Evolutionary conservation across 53 echinoderm and acorn worm genomes (phyloP), one percentile per base, ranked within the genome.

Genomic region (Patiria pectinifera): DNA sequence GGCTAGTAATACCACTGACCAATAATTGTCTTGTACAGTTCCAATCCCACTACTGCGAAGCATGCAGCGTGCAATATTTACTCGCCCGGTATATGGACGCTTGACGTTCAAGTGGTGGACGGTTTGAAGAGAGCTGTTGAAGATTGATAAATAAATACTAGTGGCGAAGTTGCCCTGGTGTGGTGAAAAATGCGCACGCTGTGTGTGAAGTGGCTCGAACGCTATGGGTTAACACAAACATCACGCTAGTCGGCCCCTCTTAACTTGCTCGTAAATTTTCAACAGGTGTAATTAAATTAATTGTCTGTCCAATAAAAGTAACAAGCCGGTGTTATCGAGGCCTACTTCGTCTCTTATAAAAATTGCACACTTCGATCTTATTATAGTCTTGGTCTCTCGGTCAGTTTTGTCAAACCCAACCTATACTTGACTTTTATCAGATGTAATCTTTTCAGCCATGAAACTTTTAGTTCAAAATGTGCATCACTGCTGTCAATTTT

Each of bases 141-240:
- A 81, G 81, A 90, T 80, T 47, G 90, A 80, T 90, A 90, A 90
- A 90, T 81, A 90, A 90, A 90, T 90, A n/a, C n/a, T n/a, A 89
- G 25, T 35, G 78, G 86, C 18, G 86, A 71, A 79, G 80, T 16
- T 45, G 1, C 69, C 10, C 69, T 69, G 69, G 15, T 15, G 85
- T 85, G 45, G 53, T 53, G 66, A 69, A 23, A 16, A 15, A 48
- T 45, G 22, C 48, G 86, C 47, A 47, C 74, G 48, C 19, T 53
- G 53, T 13, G 79, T 86, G 71, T 86, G 86, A 86, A 86, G 86
- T 86, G 86, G 71, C 15, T 83, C 44, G 25, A 86, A 21, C 45
- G 12, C 35, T 78, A 25, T 8, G 76, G 0, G 76, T 66, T 6
- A 18, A 66, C 66, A 66, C 14, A 66, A 66, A 16, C 66, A 18